Percentiles rank a stretch among this genome's conserved stretches.
Evolutionary conservation across 1,140 invertebrate species (phyloP).

Genomic region (Zaprionus taronus): DNA sequence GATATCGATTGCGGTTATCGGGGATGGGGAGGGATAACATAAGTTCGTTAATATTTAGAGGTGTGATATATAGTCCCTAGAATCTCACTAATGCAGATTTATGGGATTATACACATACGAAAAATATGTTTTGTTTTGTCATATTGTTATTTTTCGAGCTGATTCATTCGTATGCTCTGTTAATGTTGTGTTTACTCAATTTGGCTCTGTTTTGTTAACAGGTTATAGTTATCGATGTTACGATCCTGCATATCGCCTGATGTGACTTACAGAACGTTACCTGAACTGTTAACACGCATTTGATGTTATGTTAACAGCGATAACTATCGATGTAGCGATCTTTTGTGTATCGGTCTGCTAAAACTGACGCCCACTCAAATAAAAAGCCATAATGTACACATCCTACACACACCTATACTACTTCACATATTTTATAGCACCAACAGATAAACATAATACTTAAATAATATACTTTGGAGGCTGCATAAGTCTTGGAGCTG

Average conservation of each 20-base stretch:
- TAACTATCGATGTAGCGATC: too few relatives aligned
- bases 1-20: constrained; percentile 7
- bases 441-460: constrained; percentile 26
- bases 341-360: too few relatives aligned
- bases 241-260: too few relatives aligned
- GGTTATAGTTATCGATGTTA: neutral
- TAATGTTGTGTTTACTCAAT: neutral
- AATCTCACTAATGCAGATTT: too few relatives aligned
- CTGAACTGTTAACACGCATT: too few relatives aligned
- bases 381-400: neutral
- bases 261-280: too few relatives aligned
- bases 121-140: too few relatives aligned
- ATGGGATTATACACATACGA: too few relatives aligned
- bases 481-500: constrained; percentile 54
- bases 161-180: neutral
- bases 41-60: neutral
- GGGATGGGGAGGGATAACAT: neutral
- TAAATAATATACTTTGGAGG: constrained; percentile 39
- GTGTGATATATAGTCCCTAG: too few relatives aligned
- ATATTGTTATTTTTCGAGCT: too few relatives aligned
- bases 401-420: neutral
- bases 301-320: too few relatives aligned
- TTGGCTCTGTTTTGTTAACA: neutral
- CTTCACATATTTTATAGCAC: constrained; percentile 7
- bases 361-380: too few relatives aligned